Percentiles rank a stretch among this genome's conserved stretches.
phyloP scores from a whole-genome alignment of 2,797 vertebrate genomes.

The Chelon auratus region DNA sequence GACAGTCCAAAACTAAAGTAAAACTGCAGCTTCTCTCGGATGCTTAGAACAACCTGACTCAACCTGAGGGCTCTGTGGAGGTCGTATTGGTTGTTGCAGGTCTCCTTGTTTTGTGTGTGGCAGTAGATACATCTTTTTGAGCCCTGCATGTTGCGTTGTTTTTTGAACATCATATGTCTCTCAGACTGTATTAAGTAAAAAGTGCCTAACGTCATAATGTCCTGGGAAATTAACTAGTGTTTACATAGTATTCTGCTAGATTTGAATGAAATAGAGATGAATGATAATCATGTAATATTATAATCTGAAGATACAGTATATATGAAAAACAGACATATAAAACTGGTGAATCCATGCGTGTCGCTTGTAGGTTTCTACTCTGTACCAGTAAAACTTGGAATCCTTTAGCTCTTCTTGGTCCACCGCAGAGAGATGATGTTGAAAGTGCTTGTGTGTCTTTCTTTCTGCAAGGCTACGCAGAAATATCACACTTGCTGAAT shows the following conservation, averaged over 20 bases:
- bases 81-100: slow-evolving; percentile 4
- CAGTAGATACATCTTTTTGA: slow-evolving; percentile 9
- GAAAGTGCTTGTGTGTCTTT: too few relatives aligned
- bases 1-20: background rate
- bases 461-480: too few relatives aligned
- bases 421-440: too few relatives aligned
- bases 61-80: slow-evolving; percentile 8
- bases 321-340: too few relatives aligned
- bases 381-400: too few relatives aligned
- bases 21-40: background rate
- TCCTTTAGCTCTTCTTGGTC: too few relatives aligned
- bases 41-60: slow-evolving; percentile 1
- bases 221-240: background rate
- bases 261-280: background rate
- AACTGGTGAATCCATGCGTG: too few relatives aligned
- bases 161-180: slow-evolving; percentile 7
- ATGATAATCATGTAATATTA: background rate
- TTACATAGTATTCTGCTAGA: background rate
- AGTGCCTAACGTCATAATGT: background rate
- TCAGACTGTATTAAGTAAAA: slow-evolving; percentile 1
- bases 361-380: too few relatives aligned
- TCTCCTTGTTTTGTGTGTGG: slow-evolving; percentile 8
- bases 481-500: too few relatives aligned
- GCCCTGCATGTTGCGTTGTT: background rate
- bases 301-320: too few relatives aligned